Conservation (phyloP, 2,113 vertebrate genomes). For the Coreoperca whiteheadi region DNA sequence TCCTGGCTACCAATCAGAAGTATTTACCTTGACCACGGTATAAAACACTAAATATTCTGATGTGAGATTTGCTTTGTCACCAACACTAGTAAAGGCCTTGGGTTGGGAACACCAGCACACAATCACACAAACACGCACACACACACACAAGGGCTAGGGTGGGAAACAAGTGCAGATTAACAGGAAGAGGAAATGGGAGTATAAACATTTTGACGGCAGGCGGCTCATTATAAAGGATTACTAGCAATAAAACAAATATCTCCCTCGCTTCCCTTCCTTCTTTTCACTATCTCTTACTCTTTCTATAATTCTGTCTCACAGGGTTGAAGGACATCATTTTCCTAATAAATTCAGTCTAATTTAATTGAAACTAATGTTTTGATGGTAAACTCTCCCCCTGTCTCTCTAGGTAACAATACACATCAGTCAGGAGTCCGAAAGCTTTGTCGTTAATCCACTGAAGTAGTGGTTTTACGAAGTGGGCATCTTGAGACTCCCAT, state of each 20-base stretch:
- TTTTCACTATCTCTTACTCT: not conserved
- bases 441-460: conserved; percentile 34
- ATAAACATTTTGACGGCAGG: conserved; percentile 64
- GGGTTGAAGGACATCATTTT: not conserved
- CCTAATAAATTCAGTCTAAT: not conserved
- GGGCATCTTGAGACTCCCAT: not conserved
- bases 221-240: conserved; percentile 68
- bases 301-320: not conserved
- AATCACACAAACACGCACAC: conserved; percentile 19
- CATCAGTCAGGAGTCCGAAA: conserved; percentile 10
- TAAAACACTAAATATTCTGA: conserved; percentile 60
- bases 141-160: conserved; percentile 37
- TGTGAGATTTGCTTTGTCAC: conserved; percentile 21
- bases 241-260: conserved; percentile 69
- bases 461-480: conserved; percentile 30
- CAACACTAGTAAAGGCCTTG: conserved; percentile 36
- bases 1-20: not conserved
- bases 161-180: conserved; percentile 57
- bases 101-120: conserved; percentile 12
- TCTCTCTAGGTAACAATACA: conserved; percentile 1
- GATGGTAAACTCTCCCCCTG: not conserved
- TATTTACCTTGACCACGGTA: not conserved
- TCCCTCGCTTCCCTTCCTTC: conserved; percentile 10
- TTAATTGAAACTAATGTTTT: conserved; percentile 2
- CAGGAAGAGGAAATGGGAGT: conserved; percentile 75